Conservation (phyloP, 1,140 invertebrate genomes). For the Bombus sylvicola region DNA sequence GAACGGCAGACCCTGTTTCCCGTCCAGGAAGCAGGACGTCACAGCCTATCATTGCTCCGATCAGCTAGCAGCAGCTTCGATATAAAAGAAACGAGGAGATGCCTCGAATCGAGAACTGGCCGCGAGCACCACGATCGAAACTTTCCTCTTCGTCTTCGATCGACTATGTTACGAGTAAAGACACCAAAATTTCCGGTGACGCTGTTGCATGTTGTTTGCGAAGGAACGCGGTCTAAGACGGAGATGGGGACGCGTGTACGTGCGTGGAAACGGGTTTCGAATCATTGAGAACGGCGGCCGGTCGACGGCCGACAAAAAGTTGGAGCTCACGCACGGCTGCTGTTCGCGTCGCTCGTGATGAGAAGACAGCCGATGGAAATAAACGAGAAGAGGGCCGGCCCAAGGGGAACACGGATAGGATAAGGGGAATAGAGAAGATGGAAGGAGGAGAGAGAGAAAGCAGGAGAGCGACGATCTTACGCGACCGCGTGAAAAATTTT, state of each 20-base stretch:
- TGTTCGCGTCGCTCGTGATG: conserved; percentile 73
- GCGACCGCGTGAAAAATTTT: conserved; percentile 50
- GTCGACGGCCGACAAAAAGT: conserved; percentile 75
- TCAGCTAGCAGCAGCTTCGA: neutral
- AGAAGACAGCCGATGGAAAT: conserved; percentile 53
- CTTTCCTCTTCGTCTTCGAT: neutral
- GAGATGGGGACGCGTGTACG: conserved; percentile 22
- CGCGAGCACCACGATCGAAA: neutral
- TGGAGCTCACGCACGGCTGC: conserved; percentile 71
- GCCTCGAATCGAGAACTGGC: neutral
- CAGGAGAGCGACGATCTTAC: neutral
- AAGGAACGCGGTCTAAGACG: conserved; percentile 17
- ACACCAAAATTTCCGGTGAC: conserved; percentile 11
- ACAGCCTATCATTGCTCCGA: conserved; percentile 30
- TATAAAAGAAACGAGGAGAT: neutral
- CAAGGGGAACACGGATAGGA: conserved; percentile 1
- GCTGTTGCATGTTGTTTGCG: neutral
- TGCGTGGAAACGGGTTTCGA: conserved; percentile 63
- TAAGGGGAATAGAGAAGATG: neutral
- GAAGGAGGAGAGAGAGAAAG: neutral
- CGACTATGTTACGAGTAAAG: neutral
- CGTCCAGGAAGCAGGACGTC: conserved; percentile 45
- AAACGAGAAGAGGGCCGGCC: conserved; percentile 32
- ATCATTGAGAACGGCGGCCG: conserved; percentile 71
- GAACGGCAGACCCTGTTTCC: conserved; percentile 22